Base-by-base conservation (phyloP, 2,888 invertebrate species). In the Hirtodrosophila confusa region DNA sequence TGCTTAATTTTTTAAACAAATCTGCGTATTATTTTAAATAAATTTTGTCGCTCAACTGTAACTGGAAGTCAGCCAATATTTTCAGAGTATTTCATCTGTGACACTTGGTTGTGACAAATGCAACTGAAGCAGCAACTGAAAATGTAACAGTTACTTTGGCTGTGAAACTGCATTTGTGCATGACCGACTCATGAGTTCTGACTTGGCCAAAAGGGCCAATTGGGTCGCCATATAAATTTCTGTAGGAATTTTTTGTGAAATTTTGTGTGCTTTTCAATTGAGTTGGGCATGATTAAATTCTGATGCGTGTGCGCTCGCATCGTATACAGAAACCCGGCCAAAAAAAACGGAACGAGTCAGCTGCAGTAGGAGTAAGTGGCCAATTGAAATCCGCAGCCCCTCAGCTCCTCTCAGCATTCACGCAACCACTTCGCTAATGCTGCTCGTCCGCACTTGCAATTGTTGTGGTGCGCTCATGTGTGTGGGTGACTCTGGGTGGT, bases 201-300 rank as follows among this genome's bases (percentile, higher is more conserved):
- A 51, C 7, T 29, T 45, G 37, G 45, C 60, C 17, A 17, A 44
- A 44, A 41, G 11, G 39, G n/a, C 29, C 57, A 69, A 64, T 39
- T 74, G 75, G 60, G 61, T 69, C 61, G 75, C 39, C 54, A 47
- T 49, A 75, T 61, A 75, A 62, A 64, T 56, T 50, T 53, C 31
- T 29, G 6, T 35, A 17, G 35, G n/a, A 58, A 74, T 53, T 56
- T 67, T 57, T 31, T 9, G 31, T 3, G 31, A 4, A 31, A 31
- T 31, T 31, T 9, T 8, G 8, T 31, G 69, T 55, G 54, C 49
- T 78, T 67, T 76, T 73, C 66, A 69, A 69, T 75, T 48, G 75
- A 53, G 56, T 68, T 71, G 67, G 71, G 72, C 72, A 82, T 85
- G 80, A 82, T 82, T 86, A 83, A 86, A 82, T 82, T 86, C 64